Evolutionary conservation across 2,113 vertebrate species (phyloP), one percentile per base, ranked within the genome.

Genomic region (Dermatemys mawii): DNA sequence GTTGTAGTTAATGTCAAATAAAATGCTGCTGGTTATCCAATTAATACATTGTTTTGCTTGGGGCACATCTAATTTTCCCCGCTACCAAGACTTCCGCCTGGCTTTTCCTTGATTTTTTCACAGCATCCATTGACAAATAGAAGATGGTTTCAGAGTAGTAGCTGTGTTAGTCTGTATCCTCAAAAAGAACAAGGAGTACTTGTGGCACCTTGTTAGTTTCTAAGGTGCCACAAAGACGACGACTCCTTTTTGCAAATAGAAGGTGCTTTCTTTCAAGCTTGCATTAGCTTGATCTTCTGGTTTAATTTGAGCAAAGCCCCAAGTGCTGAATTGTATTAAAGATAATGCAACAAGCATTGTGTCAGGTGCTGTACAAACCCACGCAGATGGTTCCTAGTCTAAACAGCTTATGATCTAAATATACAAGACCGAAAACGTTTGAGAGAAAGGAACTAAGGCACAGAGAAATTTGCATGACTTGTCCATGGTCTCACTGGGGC

Each of bases 21-120:
- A 90, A 95, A 95, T 67, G 83, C 83, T 94, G 89, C 44, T 90
- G 93, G 96, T 94, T 96, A 95, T 94, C 94, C 92, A 88, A 93
- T 92, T 21, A 93, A 92, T 90, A 88, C 67, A 94, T 83, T 91
- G 81, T 95, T 97, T 91, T 90, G 26, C 88, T 95, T 93, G 92
- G 88, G 84, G 90, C 91, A 93, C 95, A 78, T 35, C 11, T 85
- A 44, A 91, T 96, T 95, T 93, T 94, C 44, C 92, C 55, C 60
- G 38, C 75, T 95, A 81, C 89, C 88, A 93, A 91, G 91, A 27
- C 70, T 93, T 91, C 89, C 78, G 88, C 57, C 63, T 93, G 83
- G 22, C 91, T 78, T 89, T 38, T 83, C 46, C 7, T 6, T 79
- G 90, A 21, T 89, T 93, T 78, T n/a, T 50, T 38, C 84, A 32